Evolutionary conservation across 1,140 invertebrate species (phyloP).

Genomic region (Ruditapes philippinarum): DNA sequence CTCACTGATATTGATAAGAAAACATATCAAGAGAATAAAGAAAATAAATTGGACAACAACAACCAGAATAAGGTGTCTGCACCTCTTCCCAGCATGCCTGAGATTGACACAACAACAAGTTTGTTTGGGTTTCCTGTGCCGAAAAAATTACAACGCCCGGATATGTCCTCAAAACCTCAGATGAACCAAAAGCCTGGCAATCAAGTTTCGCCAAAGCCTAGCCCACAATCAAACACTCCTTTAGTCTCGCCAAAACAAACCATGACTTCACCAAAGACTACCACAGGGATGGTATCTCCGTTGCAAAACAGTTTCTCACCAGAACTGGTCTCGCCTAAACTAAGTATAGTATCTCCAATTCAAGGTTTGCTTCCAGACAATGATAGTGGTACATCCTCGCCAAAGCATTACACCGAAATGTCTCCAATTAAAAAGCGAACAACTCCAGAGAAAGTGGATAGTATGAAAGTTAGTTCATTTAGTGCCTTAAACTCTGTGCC

Average conservation of each 20-base stretch:
- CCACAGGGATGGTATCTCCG: neutral
- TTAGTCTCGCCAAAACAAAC: slow-evolving; percentile 45
- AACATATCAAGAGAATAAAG: slow-evolving; percentile 34
- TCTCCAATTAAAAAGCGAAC: slow-evolving; percentile 56
- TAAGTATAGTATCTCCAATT: slow-evolving; percentile 69
- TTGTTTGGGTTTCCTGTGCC: slow-evolving; percentile 60
- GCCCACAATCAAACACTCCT: slow-evolving; percentile 21
- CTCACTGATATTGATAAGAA: neutral
- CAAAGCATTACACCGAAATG: slow-evolving; percentile 54
- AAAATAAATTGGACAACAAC: slow-evolving; percentile 10
- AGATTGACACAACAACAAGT: slow-evolving; percentile 62
- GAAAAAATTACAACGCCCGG: slow-evolving; percentile 47
- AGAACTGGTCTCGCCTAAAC: slow-evolving; percentile 67
- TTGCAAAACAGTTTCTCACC: slow-evolving; percentile 53
- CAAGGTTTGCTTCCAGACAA: slow-evolving; percentile 15
- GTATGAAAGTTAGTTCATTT: slow-evolving; percentile 43
- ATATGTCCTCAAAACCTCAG: neutral
- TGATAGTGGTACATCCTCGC: slow-evolving; percentile 37
- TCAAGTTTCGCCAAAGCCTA: slow-evolving; percentile 50
- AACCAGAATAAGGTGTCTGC: slow-evolving; percentile 18
- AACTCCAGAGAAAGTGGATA: slow-evolving; percentile 26
- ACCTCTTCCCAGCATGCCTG: slow-evolving; percentile 47
- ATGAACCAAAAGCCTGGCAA: neutral
- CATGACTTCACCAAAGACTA: slow-evolving; percentile 44
- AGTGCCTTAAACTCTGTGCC: slow-evolving; percentile 55